phyloP scores from a whole-genome alignment of 1,140 invertebrate species.

The Cotesia chilonis region DNA sequence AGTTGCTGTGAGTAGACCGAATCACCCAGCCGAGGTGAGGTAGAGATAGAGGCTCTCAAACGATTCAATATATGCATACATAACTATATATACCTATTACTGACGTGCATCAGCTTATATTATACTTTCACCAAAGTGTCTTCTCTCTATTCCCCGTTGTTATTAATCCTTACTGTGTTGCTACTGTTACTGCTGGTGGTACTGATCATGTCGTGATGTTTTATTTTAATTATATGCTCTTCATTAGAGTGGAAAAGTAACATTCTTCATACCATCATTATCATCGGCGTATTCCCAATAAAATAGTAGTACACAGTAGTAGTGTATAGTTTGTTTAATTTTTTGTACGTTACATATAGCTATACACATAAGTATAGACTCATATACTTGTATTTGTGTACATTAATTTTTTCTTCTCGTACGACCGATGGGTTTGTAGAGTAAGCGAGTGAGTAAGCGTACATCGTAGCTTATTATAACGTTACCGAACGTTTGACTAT shows the following conservation, averaged over 20 bases:
- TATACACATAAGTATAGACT: too few species aligned
- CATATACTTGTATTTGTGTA: too few species aligned
- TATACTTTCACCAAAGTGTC: conserved; percentile 34
- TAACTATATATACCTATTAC: conserved; percentile 7
- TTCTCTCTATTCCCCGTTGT: conserved; percentile 8
- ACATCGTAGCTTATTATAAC: not conserved
- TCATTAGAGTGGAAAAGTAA: too few species aligned
- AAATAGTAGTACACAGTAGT: too few species aligned
- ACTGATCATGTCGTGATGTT: not conserved
- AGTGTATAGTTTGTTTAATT: too few species aligned
- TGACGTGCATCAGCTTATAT: conserved; percentile 26
- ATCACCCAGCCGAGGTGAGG: conserved; percentile 25
- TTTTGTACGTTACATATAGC: too few species aligned
- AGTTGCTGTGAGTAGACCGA: not conserved
- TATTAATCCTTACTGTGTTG: not conserved
- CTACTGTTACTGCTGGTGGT: conserved; percentile 2
- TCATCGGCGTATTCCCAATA: too few species aligned
- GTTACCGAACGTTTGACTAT: not conserved
- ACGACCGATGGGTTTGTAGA: not conserved
- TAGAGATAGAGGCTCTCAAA: conserved; percentile 30
- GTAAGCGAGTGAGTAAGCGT: not conserved
- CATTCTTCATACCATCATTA: too few species aligned
- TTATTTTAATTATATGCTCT: not conserved
- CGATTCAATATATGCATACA: conserved; percentile 12
- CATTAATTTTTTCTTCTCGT: not conserved